phyloP scores from a whole-genome alignment of 2,888 invertebrate species.

The Ennomos fuscantarius region DNA sequence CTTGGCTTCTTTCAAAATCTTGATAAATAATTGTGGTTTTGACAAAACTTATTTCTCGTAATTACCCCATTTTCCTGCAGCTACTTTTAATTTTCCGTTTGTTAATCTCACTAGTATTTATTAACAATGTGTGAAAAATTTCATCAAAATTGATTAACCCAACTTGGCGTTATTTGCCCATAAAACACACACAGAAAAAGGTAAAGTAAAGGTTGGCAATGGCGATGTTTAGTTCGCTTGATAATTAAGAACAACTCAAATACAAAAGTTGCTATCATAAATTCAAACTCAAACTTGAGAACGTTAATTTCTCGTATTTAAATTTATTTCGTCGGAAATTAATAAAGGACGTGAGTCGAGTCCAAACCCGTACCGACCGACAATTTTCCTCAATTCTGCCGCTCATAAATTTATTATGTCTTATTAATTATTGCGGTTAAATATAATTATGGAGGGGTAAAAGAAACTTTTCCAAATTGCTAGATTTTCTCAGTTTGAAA shows the following conservation, averaged over 20 bases:
- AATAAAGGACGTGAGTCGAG: slow-evolving; percentile 63
- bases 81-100: too few species aligned
- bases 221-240: slow-evolving; percentile 13
- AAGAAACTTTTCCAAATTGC: slow-evolving; percentile 37
- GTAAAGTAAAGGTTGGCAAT: slow-evolving; percentile 2
- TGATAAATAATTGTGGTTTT: too few species aligned
- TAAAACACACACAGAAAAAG: too few species aligned
- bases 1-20: too few species aligned
- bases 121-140: too few species aligned
- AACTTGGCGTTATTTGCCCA: too few species aligned
- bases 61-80: too few species aligned
- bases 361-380: slow-evolving; percentile 45
- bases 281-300: slow-evolving; percentile 46
- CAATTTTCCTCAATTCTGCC: slow-evolving; percentile 53
- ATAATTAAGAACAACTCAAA: slow-evolving; percentile 25
- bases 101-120: too few species aligned
- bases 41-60: too few species aligned
- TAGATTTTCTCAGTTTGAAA: slow-evolving; percentile 46
- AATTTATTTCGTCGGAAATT: slow-evolving; percentile 66
- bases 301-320: slow-evolving; percentile 62
- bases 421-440: slow-evolving; percentile 67
- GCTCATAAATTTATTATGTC: slow-evolving; percentile 60
- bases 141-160: too few species aligned
- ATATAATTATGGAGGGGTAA: slow-evolving; percentile 45
- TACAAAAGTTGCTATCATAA: slow-evolving; percentile 31